A percentile compares a stretch with the other conserved stretches of the same genome.
These are phyloP conservation scores for Corythucha ciliata DNA, from an alignment of 2,888 invertebrate genomes.

Conservation along the genomic window DNA sequence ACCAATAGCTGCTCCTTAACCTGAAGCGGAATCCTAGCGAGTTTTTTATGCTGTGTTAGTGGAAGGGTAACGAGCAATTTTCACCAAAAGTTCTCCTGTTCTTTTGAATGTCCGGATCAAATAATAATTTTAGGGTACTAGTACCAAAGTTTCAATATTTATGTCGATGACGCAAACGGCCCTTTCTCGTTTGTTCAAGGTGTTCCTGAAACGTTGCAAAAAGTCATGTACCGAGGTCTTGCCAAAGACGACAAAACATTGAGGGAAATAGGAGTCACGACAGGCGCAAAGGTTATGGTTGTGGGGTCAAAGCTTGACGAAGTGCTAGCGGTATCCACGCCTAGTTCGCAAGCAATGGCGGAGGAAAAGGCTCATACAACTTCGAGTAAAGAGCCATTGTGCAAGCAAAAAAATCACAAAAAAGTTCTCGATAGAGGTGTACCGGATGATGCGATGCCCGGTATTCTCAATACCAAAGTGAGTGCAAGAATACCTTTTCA, in stretches of 20 bases:
- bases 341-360: slow-evolving; percentile 42
- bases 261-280: slow-evolving; percentile 64
- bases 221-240: slow-evolving; percentile 80
- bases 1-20: no score
- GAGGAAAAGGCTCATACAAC: slow-evolving; percentile 53
- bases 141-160: no score
- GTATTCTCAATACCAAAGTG: slow-evolving; percentile 69
- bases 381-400: slow-evolving; percentile 59
- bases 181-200: slow-evolving; percentile 44
- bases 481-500: not conserved
- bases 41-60: no score
- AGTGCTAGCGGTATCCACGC: slow-evolving; percentile 69
- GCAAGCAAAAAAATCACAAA: slow-evolving; percentile 68
- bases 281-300: slow-evolving; percentile 80
- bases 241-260: slow-evolving; percentile 74
- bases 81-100: no score
- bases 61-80: no score
- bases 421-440: slow-evolving; percentile 83
- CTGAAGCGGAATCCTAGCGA: no score
- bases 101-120: no score
- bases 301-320: slow-evolving; percentile 84
- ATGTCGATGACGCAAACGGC: no score
- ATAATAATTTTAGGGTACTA: no score
- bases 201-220: slow-evolving; percentile 76
- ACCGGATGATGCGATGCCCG: slow-evolving; percentile 82